Conservation (phyloP, 2,797 vertebrate species). For the Malurus splendens region DNA sequence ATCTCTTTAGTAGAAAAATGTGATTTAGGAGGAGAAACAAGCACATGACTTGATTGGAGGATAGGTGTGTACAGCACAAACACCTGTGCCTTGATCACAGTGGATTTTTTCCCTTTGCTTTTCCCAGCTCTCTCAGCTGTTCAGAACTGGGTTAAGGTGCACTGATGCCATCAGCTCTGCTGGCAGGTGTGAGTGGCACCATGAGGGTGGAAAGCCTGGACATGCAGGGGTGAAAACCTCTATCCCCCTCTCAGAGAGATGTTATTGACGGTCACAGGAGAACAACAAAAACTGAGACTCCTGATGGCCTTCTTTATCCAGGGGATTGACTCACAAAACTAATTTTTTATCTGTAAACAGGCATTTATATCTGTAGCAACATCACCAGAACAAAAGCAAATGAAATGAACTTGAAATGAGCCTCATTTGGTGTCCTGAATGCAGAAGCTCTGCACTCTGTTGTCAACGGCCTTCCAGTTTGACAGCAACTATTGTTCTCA, state of each 20-base stretch:
- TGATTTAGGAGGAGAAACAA: background rate
- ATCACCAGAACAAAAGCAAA: background rate
- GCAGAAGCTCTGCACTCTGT: background rate
- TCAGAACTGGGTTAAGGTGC: background rate
- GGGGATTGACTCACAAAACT: background rate
- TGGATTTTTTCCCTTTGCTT: background rate
- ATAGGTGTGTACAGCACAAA: background rate
- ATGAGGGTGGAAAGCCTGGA: background rate
- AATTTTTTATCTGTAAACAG: background rate
- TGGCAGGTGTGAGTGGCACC: background rate
- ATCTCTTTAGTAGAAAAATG: background rate
- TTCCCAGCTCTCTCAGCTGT: background rate
- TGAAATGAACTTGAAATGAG: background rate
- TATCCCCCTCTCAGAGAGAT: background rate
- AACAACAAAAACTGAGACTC: background rate
- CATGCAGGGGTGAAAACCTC: background rate
- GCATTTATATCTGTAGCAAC: background rate
- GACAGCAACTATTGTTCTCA: background rate
- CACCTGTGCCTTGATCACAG: background rate
- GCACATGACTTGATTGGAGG: background rate
- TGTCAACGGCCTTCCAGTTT: background rate
- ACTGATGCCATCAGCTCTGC: background rate
- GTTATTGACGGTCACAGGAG: background rate
- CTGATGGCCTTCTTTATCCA: background rate
- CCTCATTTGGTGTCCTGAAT: background rate